Evolutionary conservation across 2,113 vertebrate species (phyloP).

Genomic region (Chlorodrepanis virens): DNA sequence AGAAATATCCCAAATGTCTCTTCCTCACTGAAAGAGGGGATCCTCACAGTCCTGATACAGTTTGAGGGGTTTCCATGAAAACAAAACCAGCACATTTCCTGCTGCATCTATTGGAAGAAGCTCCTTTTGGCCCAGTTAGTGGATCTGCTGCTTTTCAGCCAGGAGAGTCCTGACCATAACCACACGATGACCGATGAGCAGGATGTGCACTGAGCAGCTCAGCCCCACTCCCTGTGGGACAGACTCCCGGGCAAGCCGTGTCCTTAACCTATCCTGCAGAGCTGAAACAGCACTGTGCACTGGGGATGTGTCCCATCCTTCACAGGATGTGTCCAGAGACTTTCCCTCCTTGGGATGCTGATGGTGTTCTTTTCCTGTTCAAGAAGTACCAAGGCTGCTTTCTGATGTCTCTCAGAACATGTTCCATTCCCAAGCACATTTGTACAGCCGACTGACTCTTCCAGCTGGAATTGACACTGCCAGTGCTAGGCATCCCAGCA

Average conservation of each 20-base stretch:
- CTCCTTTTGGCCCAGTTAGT: not conserved
- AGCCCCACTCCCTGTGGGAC: not conserved
- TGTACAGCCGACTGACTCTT: not conserved
- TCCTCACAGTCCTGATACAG: not conserved
- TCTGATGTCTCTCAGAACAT: not conserved
- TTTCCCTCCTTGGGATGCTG: not conserved
- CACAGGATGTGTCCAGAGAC: not conserved
- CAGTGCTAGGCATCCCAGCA: not conserved
- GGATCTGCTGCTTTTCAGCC: conserved; percentile 13
- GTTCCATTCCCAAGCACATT: not conserved
- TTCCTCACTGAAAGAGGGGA: not conserved
- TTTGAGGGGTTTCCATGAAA: not conserved
- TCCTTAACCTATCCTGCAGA: not conserved
- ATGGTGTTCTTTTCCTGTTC: not conserved
- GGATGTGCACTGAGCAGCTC: not conserved
- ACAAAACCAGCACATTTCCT: conserved; percentile 1
- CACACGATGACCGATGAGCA: not conserved
- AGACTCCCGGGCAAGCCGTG: not conserved
- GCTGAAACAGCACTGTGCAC: not conserved
- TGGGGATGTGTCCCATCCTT: not conserved
- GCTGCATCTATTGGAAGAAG: not conserved
- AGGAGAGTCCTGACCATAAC: not conserved
- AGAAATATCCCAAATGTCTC: not conserved
- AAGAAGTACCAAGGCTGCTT: not conserved
- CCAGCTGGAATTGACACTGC: not conserved